These are phyloP conservation scores for Betta splendens DNA, from an alignment of 2,797 vertebrate species.

Conservation along the genomic window DNA sequence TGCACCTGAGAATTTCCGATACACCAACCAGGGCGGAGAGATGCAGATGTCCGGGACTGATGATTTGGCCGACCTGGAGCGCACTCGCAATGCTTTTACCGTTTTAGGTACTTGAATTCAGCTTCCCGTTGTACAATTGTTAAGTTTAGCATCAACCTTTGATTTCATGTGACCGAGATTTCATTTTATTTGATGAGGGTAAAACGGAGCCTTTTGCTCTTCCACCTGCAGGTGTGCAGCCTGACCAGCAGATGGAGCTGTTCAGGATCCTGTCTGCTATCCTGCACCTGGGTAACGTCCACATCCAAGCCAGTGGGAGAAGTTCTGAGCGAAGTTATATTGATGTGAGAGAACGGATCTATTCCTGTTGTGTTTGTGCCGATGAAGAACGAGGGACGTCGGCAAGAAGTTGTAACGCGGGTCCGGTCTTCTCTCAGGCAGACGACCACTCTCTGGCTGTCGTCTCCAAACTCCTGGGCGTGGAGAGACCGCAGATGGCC, in stretches of 20 bases:
- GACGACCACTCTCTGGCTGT: constrained; percentile 71
- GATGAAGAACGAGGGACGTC: too few species aligned
- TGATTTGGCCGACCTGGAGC: constrained; percentile 78
- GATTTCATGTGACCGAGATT: background rate
- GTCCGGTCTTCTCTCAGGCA: constrained; percentile 55
- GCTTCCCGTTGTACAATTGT: too few species aligned
- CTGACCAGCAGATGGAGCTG: constrained; percentile 84
- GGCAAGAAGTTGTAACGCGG: background rate
- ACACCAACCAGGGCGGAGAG: constrained; percentile 81
- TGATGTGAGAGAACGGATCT: constrained; percentile 63
- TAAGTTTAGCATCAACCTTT: background rate
- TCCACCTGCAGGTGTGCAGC: constrained; percentile 75
- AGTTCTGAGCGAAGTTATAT: constrained; percentile 78
- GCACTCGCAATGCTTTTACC: constrained; percentile 77
- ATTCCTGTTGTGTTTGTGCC: too few species aligned
- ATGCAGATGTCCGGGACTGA: constrained; percentile 62
- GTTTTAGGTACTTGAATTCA: constrained; percentile 67
- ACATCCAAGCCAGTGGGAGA: constrained; percentile 74
- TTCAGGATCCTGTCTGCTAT: constrained; percentile 82
- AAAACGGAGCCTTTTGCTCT: background rate
- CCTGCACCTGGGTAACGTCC: constrained; percentile 82
- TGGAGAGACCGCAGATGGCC: constrained; percentile 78
- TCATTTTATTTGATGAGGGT: background rate
- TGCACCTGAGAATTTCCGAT: constrained; percentile 78
- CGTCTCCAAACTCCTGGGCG: constrained; percentile 80